Evolutionary conservation across 2,797 vertebrate genomes (phyloP).

Genomic region (Pagetopsis macropterus): DNA sequence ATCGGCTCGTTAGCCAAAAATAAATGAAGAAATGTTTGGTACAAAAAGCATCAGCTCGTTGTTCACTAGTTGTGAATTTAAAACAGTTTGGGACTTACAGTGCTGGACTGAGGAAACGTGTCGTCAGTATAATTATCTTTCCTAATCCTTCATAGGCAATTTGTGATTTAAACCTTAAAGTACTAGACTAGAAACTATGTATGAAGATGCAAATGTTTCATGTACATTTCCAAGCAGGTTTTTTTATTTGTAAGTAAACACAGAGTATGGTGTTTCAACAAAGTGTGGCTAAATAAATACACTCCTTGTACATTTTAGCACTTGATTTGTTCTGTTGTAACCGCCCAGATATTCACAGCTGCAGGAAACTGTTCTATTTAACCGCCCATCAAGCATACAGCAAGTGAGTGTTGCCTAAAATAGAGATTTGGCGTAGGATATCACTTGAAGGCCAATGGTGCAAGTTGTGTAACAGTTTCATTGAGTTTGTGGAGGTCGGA

Average conservation of each 20-base stretch:
- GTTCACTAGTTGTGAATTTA: slow-evolving; percentile 3
- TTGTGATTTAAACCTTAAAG: neutral
- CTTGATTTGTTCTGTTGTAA: neutral
- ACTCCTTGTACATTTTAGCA: neutral
- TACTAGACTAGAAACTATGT: neutral
- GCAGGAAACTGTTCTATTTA: slow-evolving; percentile 1
- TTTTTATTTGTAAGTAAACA: neutral
- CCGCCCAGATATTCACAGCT: neutral
- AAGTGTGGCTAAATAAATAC: neutral
- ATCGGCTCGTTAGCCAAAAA: slow-evolving; percentile 5
- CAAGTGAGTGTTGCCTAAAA: slow-evolving; percentile 18
- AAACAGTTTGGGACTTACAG: neutral
- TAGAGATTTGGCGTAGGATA: slow-evolving; percentile 21
- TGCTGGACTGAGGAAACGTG: neutral
- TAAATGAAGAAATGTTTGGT: neutral
- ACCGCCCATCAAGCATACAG: neutral
- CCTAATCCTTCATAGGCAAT: neutral
- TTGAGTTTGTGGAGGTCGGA: slow-evolving; percentile 21
- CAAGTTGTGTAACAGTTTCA: slow-evolving; percentile 38
- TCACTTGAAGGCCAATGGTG: slow-evolving; percentile 29
- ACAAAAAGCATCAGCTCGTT: slow-evolving; percentile 23
- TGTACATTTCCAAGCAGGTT: neutral
- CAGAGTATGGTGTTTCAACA: neutral
- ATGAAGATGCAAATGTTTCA: neutral
- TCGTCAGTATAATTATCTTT: neutral